Conservation (phyloP, 2,888 invertebrate genomes). For the Archaeoteleia sp. region DNA sequence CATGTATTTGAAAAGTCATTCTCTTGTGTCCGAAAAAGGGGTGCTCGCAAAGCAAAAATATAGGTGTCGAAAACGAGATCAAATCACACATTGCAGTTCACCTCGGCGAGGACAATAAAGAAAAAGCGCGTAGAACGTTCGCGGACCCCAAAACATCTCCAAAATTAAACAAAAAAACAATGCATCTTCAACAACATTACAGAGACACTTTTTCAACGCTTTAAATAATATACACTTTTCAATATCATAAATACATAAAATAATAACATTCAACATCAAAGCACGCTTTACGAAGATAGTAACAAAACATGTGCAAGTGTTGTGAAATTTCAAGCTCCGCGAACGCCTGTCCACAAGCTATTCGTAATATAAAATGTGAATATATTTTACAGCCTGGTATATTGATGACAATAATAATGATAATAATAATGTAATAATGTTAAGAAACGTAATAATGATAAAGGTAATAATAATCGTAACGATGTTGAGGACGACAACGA, state of each 20-base stretch:
- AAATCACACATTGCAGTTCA: slow-evolving; percentile 33
- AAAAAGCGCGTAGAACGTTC: slow-evolving; percentile 53
- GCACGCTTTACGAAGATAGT: background rate
- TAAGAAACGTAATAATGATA: background rate
- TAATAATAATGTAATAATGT: slow-evolving; percentile 38
- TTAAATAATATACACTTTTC: background rate
- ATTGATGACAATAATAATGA: slow-evolving; percentile 58
- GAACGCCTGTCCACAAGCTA: slow-evolving; percentile 51
- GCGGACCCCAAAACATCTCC: slow-evolving; percentile 31
- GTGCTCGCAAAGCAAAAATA: slow-evolving; percentile 46
- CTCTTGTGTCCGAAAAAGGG: slow-evolving; percentile 42
- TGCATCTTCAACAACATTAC: too few relatives aligned
- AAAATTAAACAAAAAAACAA: background rate
- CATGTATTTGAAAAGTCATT: slow-evolving; percentile 44
- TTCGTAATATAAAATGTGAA: slow-evolving; percentile 60
- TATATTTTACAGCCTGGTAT: slow-evolving; percentile 64
- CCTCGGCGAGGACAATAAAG: slow-evolving; percentile 46
- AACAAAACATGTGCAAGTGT: background rate
- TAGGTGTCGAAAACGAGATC: slow-evolving; percentile 29
- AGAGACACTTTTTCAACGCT: too few relatives aligned
- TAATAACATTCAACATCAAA: background rate
- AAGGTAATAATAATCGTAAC: slow-evolving; percentile 46
- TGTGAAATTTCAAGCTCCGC: slow-evolving; percentile 31
- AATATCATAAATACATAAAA: background rate
- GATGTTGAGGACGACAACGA: slow-evolving; percentile 46